Conservation (phyloP, 2,113 vertebrate species). For the Willisornis vidua region DNA sequence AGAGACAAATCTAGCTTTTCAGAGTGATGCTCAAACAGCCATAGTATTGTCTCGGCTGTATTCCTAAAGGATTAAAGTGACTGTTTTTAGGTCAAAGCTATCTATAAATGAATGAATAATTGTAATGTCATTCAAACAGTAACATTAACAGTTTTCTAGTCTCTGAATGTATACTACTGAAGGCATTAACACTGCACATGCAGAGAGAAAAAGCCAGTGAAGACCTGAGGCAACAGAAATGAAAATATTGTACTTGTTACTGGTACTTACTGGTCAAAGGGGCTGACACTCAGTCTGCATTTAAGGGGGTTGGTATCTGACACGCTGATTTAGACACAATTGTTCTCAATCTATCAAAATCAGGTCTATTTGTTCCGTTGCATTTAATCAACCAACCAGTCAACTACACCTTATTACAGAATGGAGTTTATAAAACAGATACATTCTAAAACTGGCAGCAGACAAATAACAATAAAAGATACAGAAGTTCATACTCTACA, state of each 20-base stretch:
- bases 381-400: neutral
- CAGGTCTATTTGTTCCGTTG: neutral
- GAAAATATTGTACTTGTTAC: constrained; percentile 9
- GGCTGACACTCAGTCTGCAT: neutral
- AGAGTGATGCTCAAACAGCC: constrained; percentile 55
- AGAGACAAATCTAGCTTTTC: constrained; percentile 42
- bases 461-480: neutral
- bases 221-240: constrained; percentile 40
- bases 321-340: neutral
- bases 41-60: constrained; percentile 34
- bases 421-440: neutral
- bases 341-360: neutral
- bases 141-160: constrained; percentile 59
- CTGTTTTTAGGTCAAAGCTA: constrained; percentile 76
- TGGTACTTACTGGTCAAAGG: neutral
- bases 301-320: neutral
- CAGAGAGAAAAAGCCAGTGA: constrained; percentile 18
- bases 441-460: neutral
- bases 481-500: neutral
- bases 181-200: neutral
- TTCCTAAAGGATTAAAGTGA: constrained; percentile 65
- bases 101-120: constrained; percentile 86
- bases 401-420: neutral
- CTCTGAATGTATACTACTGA: constrained; percentile 59
- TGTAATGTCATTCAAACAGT: constrained; percentile 85